These are phyloP conservation scores for Botia almorhae DNA, from an alignment of 2,797 vertebrate genomes.

Conservation along the genomic window DNA sequence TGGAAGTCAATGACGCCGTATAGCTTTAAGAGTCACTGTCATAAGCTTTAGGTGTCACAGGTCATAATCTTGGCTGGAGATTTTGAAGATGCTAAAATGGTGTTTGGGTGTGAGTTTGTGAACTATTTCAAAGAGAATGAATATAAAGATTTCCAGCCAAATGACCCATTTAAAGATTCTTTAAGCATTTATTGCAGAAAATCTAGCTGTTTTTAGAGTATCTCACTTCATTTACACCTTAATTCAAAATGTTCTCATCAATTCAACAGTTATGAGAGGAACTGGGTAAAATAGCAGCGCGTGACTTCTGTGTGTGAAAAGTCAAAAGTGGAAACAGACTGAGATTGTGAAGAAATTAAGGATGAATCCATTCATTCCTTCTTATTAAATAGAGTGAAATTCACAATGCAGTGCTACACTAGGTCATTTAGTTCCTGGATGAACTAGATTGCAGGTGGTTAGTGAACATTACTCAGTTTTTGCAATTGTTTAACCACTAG, in stretches of 20 bases:
- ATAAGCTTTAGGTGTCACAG: background rate
- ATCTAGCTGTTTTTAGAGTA: background rate
- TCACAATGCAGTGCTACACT: too few relatives aligned
- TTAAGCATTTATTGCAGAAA: background rate
- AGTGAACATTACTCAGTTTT: too few relatives aligned
- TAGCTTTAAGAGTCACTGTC: background rate
- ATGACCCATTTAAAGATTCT: background rate
- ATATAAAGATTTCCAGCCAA: background rate
- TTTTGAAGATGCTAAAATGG: background rate
- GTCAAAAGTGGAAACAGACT: too few relatives aligned
- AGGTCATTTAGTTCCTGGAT: too few relatives aligned
- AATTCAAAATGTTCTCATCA: too few relatives aligned
- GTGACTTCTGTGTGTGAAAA: too few relatives aligned
- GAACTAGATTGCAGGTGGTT: too few relatives aligned
- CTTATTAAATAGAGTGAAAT: too few relatives aligned
- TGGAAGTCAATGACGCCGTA: background rate
- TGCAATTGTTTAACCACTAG: background rate
- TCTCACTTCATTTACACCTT: background rate
- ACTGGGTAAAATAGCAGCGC: too few relatives aligned
- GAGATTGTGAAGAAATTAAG: too few relatives aligned
- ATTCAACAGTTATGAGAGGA: too few relatives aligned
- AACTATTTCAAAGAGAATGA: background rate
- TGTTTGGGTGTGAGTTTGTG: background rate
- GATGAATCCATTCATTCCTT: too few relatives aligned
- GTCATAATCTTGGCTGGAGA: background rate